Base-by-base conservation (phyloP, 2,113 vertebrate species). In the Myrmecobius fasciatus region DNA sequence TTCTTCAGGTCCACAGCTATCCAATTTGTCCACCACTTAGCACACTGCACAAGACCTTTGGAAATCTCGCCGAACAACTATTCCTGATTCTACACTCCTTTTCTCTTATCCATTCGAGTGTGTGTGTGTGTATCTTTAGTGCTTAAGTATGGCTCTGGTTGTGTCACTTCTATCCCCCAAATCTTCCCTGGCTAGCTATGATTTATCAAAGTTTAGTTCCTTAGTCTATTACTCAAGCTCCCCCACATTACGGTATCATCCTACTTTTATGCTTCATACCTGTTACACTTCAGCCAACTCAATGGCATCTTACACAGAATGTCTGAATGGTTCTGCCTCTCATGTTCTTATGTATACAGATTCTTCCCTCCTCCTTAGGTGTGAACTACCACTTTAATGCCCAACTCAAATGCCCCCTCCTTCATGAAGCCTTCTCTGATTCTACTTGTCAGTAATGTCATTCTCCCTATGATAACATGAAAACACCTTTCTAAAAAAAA, bases 11-110 rank as follows among this genome's bases (percentile, higher is more conserved):
- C 75, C 91, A 36, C 54, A 91, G 2, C 93, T 93, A 93, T 24
- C 53, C 91, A 95, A 51, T 92, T 96, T 36, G 95, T 0, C 95
- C 8, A 94, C n/a, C 3, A 94, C 31, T 31, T 67, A 67, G 60
- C 31, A 67, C 14, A 67, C 5, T 36, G 11, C 60, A 67, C 12
- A 36, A 5, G 31, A 0, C 60, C 12, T 17, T 17, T 67, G 60
- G 60, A 67, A 60, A 60, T 12, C 56, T 60, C 31, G 28, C 28
- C 28, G 3, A 83, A 83, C 36, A 83, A 17, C 36, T n/a, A n/a
- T 43, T 43, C 67, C 36, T 83, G n/a, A 83, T 83, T 83, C 60
- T 83, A 83, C 11, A 83, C 67, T 67, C 31, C 43, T 43, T 75
- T 75, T n/a, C 60, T 75, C 60, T 75, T n/a, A 31, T 75, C 28